Evolutionary conservation across 2,113 vertebrate species (phyloP).

Genomic region (Gymnorhina tibicen): DNA sequence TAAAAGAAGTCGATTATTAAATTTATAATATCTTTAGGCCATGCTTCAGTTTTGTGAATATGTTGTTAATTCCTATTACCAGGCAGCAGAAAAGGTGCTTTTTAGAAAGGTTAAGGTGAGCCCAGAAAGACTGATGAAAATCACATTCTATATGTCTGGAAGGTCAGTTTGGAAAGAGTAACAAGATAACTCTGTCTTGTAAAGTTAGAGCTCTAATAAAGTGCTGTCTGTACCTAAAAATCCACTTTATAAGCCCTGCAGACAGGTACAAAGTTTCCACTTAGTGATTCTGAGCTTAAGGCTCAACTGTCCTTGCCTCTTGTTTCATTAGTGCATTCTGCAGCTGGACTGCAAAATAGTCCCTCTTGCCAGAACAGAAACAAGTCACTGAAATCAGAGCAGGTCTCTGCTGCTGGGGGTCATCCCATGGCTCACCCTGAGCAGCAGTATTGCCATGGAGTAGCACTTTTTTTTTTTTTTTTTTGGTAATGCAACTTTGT

Average conservation of each 20-base stretch:
- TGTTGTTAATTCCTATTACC: not conserved
- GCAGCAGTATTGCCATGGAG: not conserved
- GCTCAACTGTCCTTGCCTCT: not conserved
- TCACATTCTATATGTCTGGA: not conserved
- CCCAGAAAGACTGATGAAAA: not conserved
- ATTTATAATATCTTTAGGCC: not conserved
- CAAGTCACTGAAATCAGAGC: not conserved
- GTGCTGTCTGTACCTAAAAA: not conserved
- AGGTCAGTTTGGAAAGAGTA: constrained; percentile 18
- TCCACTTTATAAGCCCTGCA: not conserved
- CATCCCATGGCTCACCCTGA: not conserved
- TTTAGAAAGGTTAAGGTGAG: constrained; percentile 3
- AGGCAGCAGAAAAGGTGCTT: not conserved
- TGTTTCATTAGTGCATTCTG: not conserved
- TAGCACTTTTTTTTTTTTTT: not conserved
- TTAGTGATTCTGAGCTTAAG: not conserved
- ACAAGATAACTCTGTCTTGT: not conserved
- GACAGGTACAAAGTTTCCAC: not conserved
- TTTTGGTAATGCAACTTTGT: not conserved
- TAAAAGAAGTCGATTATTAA: not conserved
- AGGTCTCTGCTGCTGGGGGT: not conserved
- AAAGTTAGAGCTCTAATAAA: not conserved
- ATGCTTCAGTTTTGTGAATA: not conserved
- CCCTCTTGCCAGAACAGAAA: not conserved
- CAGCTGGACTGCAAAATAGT: not conserved